A percentile compares a stretch with the other conserved stretches of the same genome.
These are phyloP conservation scores for Phoenoteleia sp. DNA, from an alignment of 2,888 invertebrate genomes.

Conservation along the genomic window DNA sequence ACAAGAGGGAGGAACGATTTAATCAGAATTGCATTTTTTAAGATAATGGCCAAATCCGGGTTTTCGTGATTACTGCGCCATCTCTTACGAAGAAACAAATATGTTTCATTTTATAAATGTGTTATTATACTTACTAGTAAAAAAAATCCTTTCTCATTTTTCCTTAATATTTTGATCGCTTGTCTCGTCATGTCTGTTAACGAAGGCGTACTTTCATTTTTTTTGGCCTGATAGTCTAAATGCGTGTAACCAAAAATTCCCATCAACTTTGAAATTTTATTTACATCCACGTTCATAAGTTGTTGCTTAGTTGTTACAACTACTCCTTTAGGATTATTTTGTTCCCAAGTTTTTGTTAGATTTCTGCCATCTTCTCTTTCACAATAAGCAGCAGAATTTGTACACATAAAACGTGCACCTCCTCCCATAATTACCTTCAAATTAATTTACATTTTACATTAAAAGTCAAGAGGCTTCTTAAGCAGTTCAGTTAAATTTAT, in stretches of 20 bases:
- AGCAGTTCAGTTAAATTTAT: too few species aligned
- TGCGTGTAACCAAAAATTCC: conserved; percentile 88
- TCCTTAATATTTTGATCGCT: conserved; percentile 87
- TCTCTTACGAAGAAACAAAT: too few species aligned
- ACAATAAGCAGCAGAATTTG: conserved; percentile 81
- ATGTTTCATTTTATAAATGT: not conserved
- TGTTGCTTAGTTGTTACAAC: conserved; percentile 86
- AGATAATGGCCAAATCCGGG: too few species aligned
- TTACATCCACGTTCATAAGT: conserved; percentile 85
- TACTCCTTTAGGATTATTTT: conserved; percentile 78
- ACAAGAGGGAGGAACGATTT: too few species aligned
- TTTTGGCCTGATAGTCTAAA: conserved; percentile 88
- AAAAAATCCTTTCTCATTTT: conserved; percentile 87
- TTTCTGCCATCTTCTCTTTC: conserved; percentile 87
- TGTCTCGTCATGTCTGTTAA: conserved; percentile 88
- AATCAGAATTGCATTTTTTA: too few species aligned
- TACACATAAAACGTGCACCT: conserved; percentile 87
- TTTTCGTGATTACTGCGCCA: too few species aligned
- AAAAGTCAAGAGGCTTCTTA: too few species aligned
- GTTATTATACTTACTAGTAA: not conserved
- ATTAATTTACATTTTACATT: not conserved
- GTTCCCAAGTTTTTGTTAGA: conserved; percentile 88
- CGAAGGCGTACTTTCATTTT: conserved; percentile 87
- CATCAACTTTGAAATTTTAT: conserved; percentile 86
- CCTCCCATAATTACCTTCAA: conserved; percentile 90